These are phyloP conservation scores for Acutogordius australiensis DNA, from an alignment of 2,888 invertebrate species.

Conservation along the genomic window DNA sequence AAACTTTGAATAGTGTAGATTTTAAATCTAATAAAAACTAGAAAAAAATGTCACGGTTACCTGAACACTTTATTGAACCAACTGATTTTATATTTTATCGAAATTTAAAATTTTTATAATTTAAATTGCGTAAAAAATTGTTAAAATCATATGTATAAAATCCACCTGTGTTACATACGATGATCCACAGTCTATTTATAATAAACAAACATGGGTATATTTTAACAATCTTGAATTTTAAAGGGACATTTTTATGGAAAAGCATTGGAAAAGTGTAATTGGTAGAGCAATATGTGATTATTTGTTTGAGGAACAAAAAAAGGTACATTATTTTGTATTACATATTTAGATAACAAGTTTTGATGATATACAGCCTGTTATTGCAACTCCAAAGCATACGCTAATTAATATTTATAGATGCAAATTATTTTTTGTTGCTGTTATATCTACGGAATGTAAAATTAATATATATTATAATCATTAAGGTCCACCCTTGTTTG, in stretches of 20 bases:
- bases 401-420: constrained; percentile 74
- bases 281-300: constrained; percentile 92
- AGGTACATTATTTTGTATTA: constrained; percentile 29
- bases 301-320: constrained; percentile 82
- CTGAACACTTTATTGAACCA: no score
- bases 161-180: no score
- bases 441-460: constrained; percentile 62
- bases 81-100: no score
- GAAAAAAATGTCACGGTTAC: no score
- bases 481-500: constrained; percentile 70
- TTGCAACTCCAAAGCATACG: constrained; percentile 95
- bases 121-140: no score
- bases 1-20: no score
- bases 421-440: constrained; percentile 69
- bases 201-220: constrained; percentile 3
- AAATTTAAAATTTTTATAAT: no score
- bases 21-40: no score
- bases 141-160: no score
- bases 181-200: constrained; percentile 8
- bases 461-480: constrained; percentile 12
- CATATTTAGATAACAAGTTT: constrained; percentile 33
- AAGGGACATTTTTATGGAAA: constrained; percentile 92
- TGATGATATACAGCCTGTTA: constrained; percentile 67
- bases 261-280: constrained; percentile 93
- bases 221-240: no score